Conservation (phyloP, 2,113 vertebrate species). For the Megaceryle maxima region DNA sequence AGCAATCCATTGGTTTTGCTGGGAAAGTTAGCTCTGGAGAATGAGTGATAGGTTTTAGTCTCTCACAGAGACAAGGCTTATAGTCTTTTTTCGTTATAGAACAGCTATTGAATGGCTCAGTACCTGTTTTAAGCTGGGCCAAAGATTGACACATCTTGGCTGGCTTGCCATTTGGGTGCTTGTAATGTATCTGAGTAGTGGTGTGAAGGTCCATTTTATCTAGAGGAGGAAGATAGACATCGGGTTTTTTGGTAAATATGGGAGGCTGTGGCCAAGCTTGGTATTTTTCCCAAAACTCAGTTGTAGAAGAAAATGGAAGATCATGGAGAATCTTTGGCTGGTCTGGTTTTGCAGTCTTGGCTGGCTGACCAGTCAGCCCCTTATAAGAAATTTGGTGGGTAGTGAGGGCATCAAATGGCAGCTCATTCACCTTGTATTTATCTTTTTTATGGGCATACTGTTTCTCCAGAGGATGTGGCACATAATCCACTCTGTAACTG, state of each 20-base stretch:
- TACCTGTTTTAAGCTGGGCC: background rate
- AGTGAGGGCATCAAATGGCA: slow-evolving; percentile 64
- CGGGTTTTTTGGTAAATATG: background rate
- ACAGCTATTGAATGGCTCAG: slow-evolving; percentile 7
- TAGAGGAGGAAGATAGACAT: slow-evolving; percentile 5
- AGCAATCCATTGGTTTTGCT: slow-evolving; percentile 29
- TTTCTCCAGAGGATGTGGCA: slow-evolving; percentile 57
- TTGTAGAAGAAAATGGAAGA: slow-evolving; percentile 5
- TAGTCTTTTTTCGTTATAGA: slow-evolving; percentile 71
- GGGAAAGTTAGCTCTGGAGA: background rate
- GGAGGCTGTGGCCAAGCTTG: slow-evolving; percentile 59
- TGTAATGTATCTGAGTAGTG: slow-evolving; percentile 58
- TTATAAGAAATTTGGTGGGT: slow-evolving; percentile 62
- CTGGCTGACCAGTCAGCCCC: background rate
- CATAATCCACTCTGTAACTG: slow-evolving; percentile 71
- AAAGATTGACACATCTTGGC: background rate
- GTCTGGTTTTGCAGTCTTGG: slow-evolving; percentile 34
- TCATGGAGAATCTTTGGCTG: background rate
- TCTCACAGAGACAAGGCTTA: slow-evolving; percentile 43
- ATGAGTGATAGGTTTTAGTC: background rate
- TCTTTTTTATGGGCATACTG: background rate
- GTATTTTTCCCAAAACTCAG: slow-evolving; percentile 67
- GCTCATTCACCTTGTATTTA: slow-evolving; percentile 19
- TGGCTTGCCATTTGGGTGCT: slow-evolving; percentile 19
- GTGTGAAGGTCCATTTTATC: slow-evolving; percentile 62